Percentiles rank a stretch among this genome's conserved stretches.
Evolutionary conservation across 2,113 vertebrate species (phyloP).

Genomic region (Catagonus wagneri): DNA sequence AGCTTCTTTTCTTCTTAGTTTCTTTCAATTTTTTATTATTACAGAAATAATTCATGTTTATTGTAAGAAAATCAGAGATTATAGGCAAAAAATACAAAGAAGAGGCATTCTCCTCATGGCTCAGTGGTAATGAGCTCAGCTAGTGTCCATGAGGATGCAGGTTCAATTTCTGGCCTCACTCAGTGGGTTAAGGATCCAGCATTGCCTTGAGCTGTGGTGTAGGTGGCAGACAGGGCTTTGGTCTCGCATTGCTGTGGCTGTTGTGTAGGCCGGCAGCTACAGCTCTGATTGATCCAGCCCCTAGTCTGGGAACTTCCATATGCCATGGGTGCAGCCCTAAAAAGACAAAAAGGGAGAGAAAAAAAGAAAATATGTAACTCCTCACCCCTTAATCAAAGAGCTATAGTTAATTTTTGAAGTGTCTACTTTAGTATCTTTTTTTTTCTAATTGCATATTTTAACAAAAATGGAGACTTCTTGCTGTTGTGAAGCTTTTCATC

Average conservation of each 20-base stretch:
- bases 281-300: too few species aligned
- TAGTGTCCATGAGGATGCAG: too few species aligned
- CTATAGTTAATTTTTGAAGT: not conserved
- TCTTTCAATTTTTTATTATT: not conserved
- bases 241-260: too few species aligned
- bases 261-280: too few species aligned
- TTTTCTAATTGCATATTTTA: not conserved
- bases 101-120: not conserved
- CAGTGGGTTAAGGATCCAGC: too few species aligned
- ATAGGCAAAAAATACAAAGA: not conserved
- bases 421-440: not conserved
- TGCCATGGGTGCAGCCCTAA: too few species aligned
- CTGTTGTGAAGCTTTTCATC: conserved; percentile 18
- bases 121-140: too few species aligned
- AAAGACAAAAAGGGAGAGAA: too few species aligned
- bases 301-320: too few species aligned
- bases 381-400: not conserved
- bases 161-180: too few species aligned
- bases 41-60: conserved; percentile 30
- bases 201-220: too few species aligned
- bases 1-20: not conserved
- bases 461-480: conserved; percentile 29
- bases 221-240: too few species aligned
- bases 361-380: not conserved
- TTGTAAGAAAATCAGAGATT: not conserved